phyloP scores from a whole-genome alignment of 2,113 vertebrate species.

The Campylomormyrus numenius region DNA sequence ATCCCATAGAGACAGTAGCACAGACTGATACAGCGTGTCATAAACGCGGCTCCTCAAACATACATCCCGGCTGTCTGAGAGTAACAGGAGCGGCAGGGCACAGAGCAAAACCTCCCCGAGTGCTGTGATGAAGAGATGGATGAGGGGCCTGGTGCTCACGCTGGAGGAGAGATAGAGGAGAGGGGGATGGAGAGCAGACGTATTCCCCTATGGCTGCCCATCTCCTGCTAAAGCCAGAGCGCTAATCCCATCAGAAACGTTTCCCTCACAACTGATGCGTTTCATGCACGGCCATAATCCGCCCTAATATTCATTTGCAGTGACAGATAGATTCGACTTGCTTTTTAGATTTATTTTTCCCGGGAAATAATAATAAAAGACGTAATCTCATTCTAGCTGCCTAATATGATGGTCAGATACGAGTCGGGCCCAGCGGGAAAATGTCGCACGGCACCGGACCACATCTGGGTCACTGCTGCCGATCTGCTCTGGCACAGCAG shows the following conservation, averaged over 20 bases:
- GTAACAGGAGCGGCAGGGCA: neutral
- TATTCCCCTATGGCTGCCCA: neutral
- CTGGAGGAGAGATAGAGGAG: neutral
- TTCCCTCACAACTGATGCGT: neutral
- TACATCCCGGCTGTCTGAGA: neutral
- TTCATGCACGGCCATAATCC: neutral
- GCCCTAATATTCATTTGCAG: neutral
- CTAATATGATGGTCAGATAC: constrained; percentile 2
- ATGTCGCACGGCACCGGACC: neutral
- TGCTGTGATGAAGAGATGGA: neutral
- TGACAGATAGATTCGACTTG: neutral
- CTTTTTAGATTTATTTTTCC: neutral
- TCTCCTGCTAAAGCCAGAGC: neutral
- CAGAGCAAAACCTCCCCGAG: neutral
- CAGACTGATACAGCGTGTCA: neutral
- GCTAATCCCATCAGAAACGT: neutral
- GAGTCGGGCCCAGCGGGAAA: neutral
- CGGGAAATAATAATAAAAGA: neutral
- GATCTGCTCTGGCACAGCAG: neutral
- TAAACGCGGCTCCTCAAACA: neutral
- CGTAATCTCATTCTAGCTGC: neutral
- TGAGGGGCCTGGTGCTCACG: neutral
- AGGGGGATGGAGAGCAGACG: neutral
- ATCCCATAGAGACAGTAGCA: neutral
- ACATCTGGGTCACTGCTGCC: neutral